Percentiles rank a stretch among this genome's conserved stretches.
phyloP scores from a whole-genome alignment of 2,888 invertebrate species.

The Phasia obesa region DNA sequence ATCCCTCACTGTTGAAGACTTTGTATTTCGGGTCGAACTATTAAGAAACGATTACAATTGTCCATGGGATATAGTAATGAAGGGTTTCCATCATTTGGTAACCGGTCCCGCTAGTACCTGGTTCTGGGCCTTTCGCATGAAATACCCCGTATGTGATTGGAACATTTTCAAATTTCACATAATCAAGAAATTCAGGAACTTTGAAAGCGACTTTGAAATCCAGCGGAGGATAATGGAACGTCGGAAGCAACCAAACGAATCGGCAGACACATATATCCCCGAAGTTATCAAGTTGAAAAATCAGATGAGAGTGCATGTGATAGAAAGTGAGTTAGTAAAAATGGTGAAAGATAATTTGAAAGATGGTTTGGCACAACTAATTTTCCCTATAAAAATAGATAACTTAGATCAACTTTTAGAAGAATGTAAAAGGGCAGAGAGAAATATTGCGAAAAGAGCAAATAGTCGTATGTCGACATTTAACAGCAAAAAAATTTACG shows the following conservation, averaged over 20 bases:
- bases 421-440: constrained; percentile 8
- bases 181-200: constrained; percentile 1
- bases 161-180: neutral
- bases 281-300: constrained; percentile 4
- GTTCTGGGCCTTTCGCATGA: neutral
- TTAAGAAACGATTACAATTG: too few species aligned
- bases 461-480: neutral
- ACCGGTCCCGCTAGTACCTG: neutral
- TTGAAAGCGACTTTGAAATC: constrained; percentile 19
- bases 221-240: constrained; percentile 17
- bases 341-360: neutral
- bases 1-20: too few species aligned
- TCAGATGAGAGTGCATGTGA: constrained; percentile 7
- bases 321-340: constrained; percentile 1
- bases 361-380: constrained; percentile 12
- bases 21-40: too few species aligned
- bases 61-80: too few species aligned
- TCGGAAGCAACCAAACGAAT: neutral
- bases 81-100: too few species aligned
- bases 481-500: neutral
- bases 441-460: constrained; percentile 8
- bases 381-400: constrained; percentile 24
- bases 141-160: neutral
- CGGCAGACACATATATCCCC: neutral
- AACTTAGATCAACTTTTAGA: constrained; percentile 20